Evolutionary conservation across 2,797 vertebrate species (phyloP), one percentile per base, ranked within the genome.

Genomic region (Premnoplex brunnescens): DNA sequence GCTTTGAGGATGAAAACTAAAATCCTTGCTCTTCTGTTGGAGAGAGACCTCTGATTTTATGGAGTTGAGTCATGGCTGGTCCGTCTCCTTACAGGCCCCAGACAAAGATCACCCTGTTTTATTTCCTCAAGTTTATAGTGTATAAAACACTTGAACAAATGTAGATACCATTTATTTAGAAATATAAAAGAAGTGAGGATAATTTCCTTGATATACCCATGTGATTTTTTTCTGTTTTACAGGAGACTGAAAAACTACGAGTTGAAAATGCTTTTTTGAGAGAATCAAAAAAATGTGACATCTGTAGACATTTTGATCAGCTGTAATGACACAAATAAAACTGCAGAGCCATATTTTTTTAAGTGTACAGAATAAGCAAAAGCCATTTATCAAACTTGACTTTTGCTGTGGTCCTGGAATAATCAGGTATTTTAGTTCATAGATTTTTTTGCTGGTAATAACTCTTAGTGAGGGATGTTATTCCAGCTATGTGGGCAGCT

Each of bases 231-330:
- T 93, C 32, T 92, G 12, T 95, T 92, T 95, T 92, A 21, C 79
- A 98, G 98, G 98, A 98, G 74, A 91, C 88, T 64, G 97, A 98
- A 95, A 97, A 97, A 46, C 96, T 98, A 14, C 97, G 97, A 75
- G 82, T 96, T 55, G 98, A 98, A 96, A 98, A 97, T 13, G 24
- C 93, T 30, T 93, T 97, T 91, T 95, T 98, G 89, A 98, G 97
- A 96, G 98, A 97, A 91, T 91, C 73, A 34, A 98, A 91, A 82
- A 98, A 71, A 86, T 96, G 55, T 91, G 97, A 97, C 20, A 1
- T 18, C 14, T 76, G 34, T 88, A 93, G 87, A 49, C 85, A 73
- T 34, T 67, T 41, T 2, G 36, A 77, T 55, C 89, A 92, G 36
- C 58, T 91, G 20, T 54, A 48, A 23, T 11, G 52, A 68, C 55